Conservation (phyloP, 2,888 invertebrate species). For the Geophilus truncorum region DNA sequence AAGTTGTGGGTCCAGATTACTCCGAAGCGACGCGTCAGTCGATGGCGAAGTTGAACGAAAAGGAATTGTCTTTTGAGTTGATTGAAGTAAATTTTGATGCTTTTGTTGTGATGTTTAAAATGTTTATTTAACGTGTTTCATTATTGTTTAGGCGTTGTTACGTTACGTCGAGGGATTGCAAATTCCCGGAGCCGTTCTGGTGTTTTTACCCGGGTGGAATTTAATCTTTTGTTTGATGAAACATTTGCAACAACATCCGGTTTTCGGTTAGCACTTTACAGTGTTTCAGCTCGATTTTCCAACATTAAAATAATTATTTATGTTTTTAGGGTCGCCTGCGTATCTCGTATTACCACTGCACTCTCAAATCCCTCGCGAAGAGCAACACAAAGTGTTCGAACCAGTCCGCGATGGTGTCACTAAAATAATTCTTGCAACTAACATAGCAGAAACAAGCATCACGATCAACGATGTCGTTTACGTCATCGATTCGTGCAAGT, state of each 20-base stretch:
- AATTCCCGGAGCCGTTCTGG: constrained; percentile 77
- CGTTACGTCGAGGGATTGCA: constrained; percentile 52
- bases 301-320: not conserved
- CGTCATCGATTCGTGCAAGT: constrained; percentile 93
- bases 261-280: constrained; percentile 65
- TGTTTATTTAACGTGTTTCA: not conserved
- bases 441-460: constrained; percentile 96
- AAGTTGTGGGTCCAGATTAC: constrained; percentile 52
- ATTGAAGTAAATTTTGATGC: constrained; percentile 59
- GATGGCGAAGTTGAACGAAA: constrained; percentile 75
- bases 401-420: constrained; percentile 75
- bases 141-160: constrained; percentile 55
- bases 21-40: constrained; percentile 58
- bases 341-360: constrained; percentile 89
- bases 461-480: constrained; percentile 98
- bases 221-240: constrained; percentile 88
- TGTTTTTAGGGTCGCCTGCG: constrained; percentile 53
- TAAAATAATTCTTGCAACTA: constrained; percentile 92
- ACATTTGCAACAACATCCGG: constrained; percentile 67
- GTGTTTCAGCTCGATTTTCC: too few species aligned
- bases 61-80: constrained; percentile 87
- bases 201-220: constrained; percentile 97
- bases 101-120: not conserved
- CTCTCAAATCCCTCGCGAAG: constrained; percentile 92
- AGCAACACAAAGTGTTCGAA: constrained; percentile 88